Conservation (phyloP, 2,113 vertebrate species). For the Carassius auratus region DNA sequence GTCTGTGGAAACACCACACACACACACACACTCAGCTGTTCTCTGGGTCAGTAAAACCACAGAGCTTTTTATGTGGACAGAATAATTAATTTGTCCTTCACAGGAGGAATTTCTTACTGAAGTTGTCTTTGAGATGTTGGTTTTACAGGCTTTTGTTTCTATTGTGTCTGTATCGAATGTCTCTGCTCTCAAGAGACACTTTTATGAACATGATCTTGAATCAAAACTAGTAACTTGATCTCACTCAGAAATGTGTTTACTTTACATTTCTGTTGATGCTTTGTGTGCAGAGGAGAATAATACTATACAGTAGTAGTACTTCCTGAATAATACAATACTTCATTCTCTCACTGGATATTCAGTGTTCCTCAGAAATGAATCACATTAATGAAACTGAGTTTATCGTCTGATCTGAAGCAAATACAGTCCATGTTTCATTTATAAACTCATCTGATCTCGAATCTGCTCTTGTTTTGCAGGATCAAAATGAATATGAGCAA, state of each 20-base stretch:
- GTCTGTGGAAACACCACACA: background rate
- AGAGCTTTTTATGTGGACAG: background rate
- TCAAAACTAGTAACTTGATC: background rate
- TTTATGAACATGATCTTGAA: background rate
- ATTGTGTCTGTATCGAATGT: background rate
- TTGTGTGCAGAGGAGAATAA: background rate
- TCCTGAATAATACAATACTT: background rate
- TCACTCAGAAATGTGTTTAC: background rate
- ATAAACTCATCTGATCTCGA: background rate
- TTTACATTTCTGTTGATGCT: background rate
- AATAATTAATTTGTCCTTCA: conserved; percentile 21
- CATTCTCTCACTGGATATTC: background rate
- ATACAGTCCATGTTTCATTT: background rate
- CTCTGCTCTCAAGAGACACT: background rate
- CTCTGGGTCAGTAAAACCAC: background rate
- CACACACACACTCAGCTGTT: conserved; percentile 23
- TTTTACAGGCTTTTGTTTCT: background rate
- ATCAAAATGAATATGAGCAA: conserved; percentile 65
- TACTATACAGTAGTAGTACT: too few relatives aligned
- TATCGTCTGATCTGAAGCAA: background rate
- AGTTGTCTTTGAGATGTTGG: background rate
- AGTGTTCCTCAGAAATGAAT: background rate
- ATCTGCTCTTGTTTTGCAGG: conserved; percentile 65
- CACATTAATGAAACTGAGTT: background rate
- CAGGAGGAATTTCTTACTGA: background rate